Percentiles rank a stretch among this genome's conserved stretches.
phyloP scores from a whole-genome alignment of 53 echinoderm and acorn worm genomes.

The Paracentrotus lividus region DNA sequence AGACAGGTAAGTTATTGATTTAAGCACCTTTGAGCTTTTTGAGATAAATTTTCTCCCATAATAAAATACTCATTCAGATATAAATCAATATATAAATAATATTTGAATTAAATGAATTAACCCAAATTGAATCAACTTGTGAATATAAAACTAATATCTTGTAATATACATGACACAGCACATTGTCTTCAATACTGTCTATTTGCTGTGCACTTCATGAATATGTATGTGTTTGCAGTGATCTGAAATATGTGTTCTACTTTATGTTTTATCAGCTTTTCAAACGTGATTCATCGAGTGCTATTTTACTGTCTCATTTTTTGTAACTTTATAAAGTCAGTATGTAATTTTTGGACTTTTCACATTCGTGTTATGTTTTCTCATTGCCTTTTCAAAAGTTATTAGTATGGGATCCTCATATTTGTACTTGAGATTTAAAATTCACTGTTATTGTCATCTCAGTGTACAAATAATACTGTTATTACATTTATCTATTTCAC shows the following conservation, averaged over 20 bases:
- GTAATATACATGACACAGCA: neutral
- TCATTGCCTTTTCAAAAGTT: neutral
- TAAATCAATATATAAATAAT: neutral
- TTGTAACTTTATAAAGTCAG: neutral
- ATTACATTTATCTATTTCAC: neutral
- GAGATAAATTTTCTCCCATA: neutral
- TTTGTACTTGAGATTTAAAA: neutral
- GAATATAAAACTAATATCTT: neutral
- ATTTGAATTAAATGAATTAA: neutral
- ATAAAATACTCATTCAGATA: neutral
- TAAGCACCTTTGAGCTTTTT: neutral
- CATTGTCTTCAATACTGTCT: neutral
- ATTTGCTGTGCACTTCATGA: neutral
- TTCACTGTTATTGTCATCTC: neutral
- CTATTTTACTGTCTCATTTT: neutral
- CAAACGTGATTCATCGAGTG: neutral
- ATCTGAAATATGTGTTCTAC: neutral
- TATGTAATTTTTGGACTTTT: neutral
- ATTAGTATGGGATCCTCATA: neutral
- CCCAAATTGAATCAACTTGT: neutral
- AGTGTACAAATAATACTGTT: neutral
- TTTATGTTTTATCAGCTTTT: neutral
- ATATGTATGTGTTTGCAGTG: neutral
- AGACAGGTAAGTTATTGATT: slow-evolving; percentile 66
- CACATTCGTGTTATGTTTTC: neutral